Evolutionary conservation across 1,140 invertebrate species (phyloP), one percentile per base, ranked within the genome.

Genomic region (Ectropis grisescens): DNA sequence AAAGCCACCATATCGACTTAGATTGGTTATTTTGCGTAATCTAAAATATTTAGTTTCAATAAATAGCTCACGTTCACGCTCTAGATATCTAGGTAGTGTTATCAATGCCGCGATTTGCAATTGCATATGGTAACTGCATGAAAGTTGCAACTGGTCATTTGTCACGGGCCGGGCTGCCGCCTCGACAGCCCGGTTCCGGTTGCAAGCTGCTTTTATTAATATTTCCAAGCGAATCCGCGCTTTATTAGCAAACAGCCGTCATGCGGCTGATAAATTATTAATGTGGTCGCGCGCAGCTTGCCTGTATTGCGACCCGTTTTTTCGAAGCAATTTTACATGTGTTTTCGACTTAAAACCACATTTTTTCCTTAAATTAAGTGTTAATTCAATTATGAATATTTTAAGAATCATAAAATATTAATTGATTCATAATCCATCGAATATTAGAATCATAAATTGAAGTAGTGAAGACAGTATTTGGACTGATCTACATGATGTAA

Each of bases 201-300:
- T 64, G 65, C 70, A 75, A 56, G 60, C 60, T 62, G 74, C 75
- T 80, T 74, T 80, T 80, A 80, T 80, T 80, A 76, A 80, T 80
- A 80, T 80, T 76, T 76, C 69, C 71, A 74, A 55, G 57, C 57
- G 66, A 74, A 68, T 76, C 70, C 55, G 50, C 67, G 74, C 69
- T 76, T 76, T 76, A 80, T 80, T 80, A 75, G 71, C 68, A 70
- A 75, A 75, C 75, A 75, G 61, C 59, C 68, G 75, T 80, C 75
- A 76, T 72, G 58, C 44, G 71, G 60, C 68, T 75, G 72, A 80
- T 80, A 80, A 80, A 76, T 80, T 80, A 80, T 80, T 76, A 76
- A 80, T 75, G 75, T 60, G 75, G 75, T 74, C 54, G 53, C 49
- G 34, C 60, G 37, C 70, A 74, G 70, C 62, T 61, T 74, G 69